Percentiles rank a stretch among this genome's conserved stretches.
phyloP scores from a whole-genome alignment of 2,888 invertebrate genomes.

The Amphimallon solstitiale region DNA sequence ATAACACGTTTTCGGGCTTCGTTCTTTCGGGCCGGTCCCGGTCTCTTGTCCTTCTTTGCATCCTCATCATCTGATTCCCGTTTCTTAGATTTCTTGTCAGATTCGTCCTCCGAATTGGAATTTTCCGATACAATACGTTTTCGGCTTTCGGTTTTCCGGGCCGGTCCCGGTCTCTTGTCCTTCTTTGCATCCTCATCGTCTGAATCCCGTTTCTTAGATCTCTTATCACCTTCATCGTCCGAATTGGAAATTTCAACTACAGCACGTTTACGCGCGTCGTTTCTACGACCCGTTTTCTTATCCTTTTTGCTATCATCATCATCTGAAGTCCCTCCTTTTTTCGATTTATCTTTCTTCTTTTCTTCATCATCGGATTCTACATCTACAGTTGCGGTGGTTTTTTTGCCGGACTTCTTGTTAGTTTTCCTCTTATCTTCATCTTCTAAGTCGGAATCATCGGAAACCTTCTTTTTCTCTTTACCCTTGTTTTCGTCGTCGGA shows the following conservation, averaged over 20 bases:
- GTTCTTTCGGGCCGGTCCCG: background rate
- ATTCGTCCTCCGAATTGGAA: constrained; percentile 37
- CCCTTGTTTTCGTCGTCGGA: constrained; percentile 41
- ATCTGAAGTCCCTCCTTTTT: constrained; percentile 42
- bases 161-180: constrained; percentile 24
- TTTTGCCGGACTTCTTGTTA: constrained; percentile 36
- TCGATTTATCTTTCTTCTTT: constrained; percentile 49
- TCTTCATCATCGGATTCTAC: constrained; percentile 59
- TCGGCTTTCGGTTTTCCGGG: constrained; percentile 16
- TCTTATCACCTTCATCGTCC: constrained; percentile 38
- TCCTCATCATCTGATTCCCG: constrained; percentile 34
- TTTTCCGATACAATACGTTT: constrained; percentile 40
- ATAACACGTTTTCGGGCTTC: constrained; percentile 30
- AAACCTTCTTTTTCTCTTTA: constrained; percentile 56
- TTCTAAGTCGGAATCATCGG: constrained; percentile 52
- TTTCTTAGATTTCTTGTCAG: constrained; percentile 29
- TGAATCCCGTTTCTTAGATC: constrained; percentile 23
- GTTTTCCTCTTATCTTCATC: constrained; percentile 39
- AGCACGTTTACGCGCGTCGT: constrained; percentile 38
- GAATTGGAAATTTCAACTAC: constrained; percentile 45
- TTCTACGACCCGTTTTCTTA: constrained; percentile 32
- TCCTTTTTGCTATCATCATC: constrained; percentile 33
- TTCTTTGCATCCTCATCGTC: constrained; percentile 33
- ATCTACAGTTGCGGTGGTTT: constrained; percentile 52
- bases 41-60: constrained; percentile 35